Base-by-base conservation (phyloP, 2,797 vertebrate genomes). In the Acipenser oxyrinchus region DNA sequence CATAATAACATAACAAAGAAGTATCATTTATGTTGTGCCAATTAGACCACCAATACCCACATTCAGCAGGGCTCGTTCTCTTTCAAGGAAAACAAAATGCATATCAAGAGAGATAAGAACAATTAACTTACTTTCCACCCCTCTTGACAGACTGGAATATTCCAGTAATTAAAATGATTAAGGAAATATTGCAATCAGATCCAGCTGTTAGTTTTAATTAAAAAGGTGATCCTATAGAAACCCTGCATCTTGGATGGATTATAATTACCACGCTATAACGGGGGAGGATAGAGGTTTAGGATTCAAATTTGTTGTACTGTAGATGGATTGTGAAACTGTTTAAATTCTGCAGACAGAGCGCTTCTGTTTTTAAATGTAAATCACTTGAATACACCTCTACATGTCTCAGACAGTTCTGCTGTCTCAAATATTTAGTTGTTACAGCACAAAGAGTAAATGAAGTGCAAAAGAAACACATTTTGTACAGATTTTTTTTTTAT, bases 11-110 rank as follows among this genome's bases (percentile, higher is more conserved):
- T 37, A 37, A 37, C 23, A 37, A 37, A 3, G 23, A 37, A 88
- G 87, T 84, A 84, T 78, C 83, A 85, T 85, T 87, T 87, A 87
- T 84, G 80, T 84, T 82, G 78, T 86, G 84, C 85, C 86, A 87
- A 86, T 84, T 86, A 85, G 83, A 86, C 73, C 71, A 81, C 82
- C 78, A 78, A 77, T 68, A 72, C 83, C 79, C 79, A 82, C 83
- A 84, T 87, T 85, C 84, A 86, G 76, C 73, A 63, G 68, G 70
- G 75, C 72, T 79, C 80, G 80, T 86, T 85, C 79, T 85, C 81
- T 81, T 83, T 79, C 81, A 58, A 52, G 60, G 74, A 68, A 79
- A 83, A 79, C 81, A 83, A 83, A 82, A 85, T 83, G 83, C 84
- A 85, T 83, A 84, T 85, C 82, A 74, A 77, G 85, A 81, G 79